Evolutionary conservation across 2,113 vertebrate genomes (phyloP).

Genomic region (Takifugu flavidus): DNA sequence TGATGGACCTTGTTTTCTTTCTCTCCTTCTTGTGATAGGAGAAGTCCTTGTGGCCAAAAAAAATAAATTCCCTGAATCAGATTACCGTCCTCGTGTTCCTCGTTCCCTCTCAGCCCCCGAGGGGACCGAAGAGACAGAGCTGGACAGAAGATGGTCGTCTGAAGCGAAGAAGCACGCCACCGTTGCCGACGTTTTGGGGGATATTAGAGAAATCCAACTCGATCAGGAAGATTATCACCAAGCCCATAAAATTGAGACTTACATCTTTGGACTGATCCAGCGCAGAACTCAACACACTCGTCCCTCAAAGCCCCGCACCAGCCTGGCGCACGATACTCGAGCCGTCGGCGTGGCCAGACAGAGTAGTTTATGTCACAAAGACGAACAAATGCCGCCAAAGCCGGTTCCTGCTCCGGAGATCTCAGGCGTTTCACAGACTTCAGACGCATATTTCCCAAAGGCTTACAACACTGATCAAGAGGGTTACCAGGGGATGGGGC

Average conservation of each 20-base stretch:
- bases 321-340: conserved; percentile 62
- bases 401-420: conserved; percentile 36
- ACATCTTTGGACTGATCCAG: conserved; percentile 84
- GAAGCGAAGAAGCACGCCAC: conserved; percentile 10
- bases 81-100: conserved; percentile 41
- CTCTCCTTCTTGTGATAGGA: conserved; percentile 35
- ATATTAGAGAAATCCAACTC: conserved; percentile 44
- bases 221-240: conserved; percentile 68
- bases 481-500: conserved; percentile 8
- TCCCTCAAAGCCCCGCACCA: conserved; percentile 78
- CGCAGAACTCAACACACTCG: conserved; percentile 73
- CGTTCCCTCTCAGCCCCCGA: conserved; percentile 69
- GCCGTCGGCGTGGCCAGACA: conserved; percentile 63
- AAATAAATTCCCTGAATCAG: conserved; percentile 33
- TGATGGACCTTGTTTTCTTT: conserved; percentile 1
- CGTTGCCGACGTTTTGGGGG: conserved; percentile 7
- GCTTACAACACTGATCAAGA: conserved; percentile 47
- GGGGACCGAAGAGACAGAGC: conserved; percentile 32
- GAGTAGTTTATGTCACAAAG: conserved; percentile 75
- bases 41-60: conserved; percentile 13
- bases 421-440: conserved; percentile 31
- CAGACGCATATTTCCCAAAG: conserved; percentile 48
- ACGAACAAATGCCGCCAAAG: conserved; percentile 53
- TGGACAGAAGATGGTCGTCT: conserved; percentile 59
- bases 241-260: conserved; percentile 79